Base-by-base conservation (phyloP, 2,113 vertebrate genomes). In the Aegithalos caudatus region DNA sequence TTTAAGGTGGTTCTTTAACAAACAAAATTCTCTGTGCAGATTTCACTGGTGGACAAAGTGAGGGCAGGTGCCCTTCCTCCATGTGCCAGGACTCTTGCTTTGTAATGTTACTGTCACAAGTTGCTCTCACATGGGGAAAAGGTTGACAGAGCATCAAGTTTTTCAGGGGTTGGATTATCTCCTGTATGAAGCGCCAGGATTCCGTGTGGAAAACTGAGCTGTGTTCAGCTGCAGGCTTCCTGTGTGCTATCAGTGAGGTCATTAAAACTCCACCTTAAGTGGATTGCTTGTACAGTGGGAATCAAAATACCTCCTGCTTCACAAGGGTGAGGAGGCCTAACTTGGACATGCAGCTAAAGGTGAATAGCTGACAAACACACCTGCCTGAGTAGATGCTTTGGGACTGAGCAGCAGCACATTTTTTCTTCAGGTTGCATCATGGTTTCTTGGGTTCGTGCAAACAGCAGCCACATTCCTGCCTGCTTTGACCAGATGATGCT, bases 1-100 rank as follows among this genome's bases (percentile, higher is more conserved):
- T 95, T 96, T 95, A 80, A 73, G 87, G 78, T 45, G 64, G 14
- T 33, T 84, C 83, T 93, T 84, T 86, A 78, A 53, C 57, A 92
- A 91, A 91, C 29, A 25, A 12, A 66, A 94, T 80, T 66, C 31
- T 74, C 74, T 83, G 66, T 81, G 67, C n/a, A 10, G 69, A 74
- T 74, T 77, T 92, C 28, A 31, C 48, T 83, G 51, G 60, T 83
- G 71, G 71, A 27, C 0, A 1, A 66, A 88, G 48, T 0, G 4
- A 82, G 72, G 35, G 40, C 57, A 87, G 44, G 48, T 82, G 73
- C 53, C 82, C 58, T 37, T 31, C 47, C 42, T 66, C 38, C 2
- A 0, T 40, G 70, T 70, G 44, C 44, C 50, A 83, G 37, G 25
- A 48, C 44, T 47, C 35, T n/a, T 65, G 22, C 54, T 80, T 78